These are phyloP conservation scores for Serilophus lunatus DNA, from an alignment of 2,113 vertebrate genomes.

Conservation along the genomic window DNA sequence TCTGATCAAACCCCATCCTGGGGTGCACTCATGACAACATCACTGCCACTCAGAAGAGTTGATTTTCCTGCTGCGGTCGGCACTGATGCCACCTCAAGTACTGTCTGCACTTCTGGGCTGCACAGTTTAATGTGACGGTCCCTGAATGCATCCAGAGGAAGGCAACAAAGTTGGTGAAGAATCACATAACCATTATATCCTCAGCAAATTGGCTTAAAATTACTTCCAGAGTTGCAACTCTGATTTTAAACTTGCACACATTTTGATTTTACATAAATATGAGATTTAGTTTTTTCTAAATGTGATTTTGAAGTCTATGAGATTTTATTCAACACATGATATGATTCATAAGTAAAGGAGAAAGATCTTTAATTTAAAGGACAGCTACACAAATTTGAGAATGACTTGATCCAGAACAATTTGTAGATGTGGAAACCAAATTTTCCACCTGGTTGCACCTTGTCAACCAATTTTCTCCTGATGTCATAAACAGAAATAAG, in stretches of 20 bases:
- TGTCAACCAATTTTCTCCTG: background rate
- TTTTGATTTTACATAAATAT: background rate
- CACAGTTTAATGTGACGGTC: background rate
- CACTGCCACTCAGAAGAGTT: background rate
- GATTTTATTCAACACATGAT: background rate
- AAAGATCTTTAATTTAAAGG: background rate
- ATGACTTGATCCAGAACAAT: background rate
- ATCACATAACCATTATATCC: too few species aligned
- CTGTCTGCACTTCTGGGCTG: rapidly evolving
- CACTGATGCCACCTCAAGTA: rapidly evolving
- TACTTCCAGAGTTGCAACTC: background rate
- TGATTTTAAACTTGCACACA: background rate
- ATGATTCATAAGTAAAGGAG: background rate
- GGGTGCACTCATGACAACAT: background rate
- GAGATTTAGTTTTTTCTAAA: background rate
- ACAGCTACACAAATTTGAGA: background rate
- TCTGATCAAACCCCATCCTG: rapidly evolving
- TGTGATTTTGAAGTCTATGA: background rate
- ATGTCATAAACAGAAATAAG: background rate
- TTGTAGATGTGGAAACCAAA: background rate
- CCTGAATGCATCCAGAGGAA: background rate
- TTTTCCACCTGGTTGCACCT: background rate
- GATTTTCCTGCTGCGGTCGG: background rate
- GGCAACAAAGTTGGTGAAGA: background rate
- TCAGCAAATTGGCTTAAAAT: background rate